Evolutionary conservation across 2,888 invertebrate species (phyloP), one percentile per base, ranked within the genome.

Genomic region (Clostera curtula): DNA sequence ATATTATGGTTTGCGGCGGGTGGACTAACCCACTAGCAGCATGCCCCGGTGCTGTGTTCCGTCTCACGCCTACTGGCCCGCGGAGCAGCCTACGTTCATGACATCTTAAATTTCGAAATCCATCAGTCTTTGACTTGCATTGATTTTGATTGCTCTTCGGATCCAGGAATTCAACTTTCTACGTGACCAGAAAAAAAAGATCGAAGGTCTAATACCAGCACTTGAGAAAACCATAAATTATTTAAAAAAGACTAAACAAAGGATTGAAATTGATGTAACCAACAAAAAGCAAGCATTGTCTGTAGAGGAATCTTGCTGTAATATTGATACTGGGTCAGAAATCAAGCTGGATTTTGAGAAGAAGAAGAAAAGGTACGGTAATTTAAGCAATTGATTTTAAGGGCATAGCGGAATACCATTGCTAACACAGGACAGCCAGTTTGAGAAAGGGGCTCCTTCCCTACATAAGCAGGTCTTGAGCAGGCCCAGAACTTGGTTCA

Each of bases 161-260:
- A n/a, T n/a, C 2, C 24, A 83, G 82, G 82, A 83, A 46, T 57
- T 48, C 29, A 49, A 63, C 0, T 80, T 70, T 38, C 52, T 83
- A n/a, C 49, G 59, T 2, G 56, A 62, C 2, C 61, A 79, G 32
- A 74, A 69, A 40, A 68, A 55, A 32, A 68, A 56, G 33, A 80
- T 83, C 24, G 62, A 73, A 40, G 55, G 44, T 2, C 44, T 79
- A 29, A 49, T 69, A 22, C 21, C 35, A 3, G 55, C 63, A 24
- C 29, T 80, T 5, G 61, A 69, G 2, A 58, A 53, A 10, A 61
- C 70, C 29, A 62, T 44, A 2, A 34, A 25, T 5, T 19, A 23
- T 0, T 34, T 76, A 6, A 55, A 65, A 7, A 70, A 67, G 35
- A 70, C 67, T 0, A 75, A 63, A 23, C 56, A 46, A 6, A 61